A percentile compares a stretch with the other conserved stretches of the same genome.
Conservation (phyloP, 2,113 vertebrate species). For the Pimephales promelas region DNA sequence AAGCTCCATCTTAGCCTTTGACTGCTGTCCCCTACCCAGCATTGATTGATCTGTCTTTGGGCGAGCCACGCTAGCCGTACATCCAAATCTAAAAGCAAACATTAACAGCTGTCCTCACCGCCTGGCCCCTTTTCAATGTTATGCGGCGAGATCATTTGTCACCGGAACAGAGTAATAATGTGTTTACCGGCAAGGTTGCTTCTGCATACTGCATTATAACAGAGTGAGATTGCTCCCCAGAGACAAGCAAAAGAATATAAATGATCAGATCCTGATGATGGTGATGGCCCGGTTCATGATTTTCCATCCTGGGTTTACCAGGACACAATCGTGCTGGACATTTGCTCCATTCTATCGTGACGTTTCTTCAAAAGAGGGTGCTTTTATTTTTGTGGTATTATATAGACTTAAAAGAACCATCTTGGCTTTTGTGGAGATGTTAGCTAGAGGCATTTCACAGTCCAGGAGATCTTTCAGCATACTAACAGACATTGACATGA, state of each 20-base stretch:
- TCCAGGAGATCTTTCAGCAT: not conserved
- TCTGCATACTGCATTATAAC: conserved; percentile 66
- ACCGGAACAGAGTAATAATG: conserved; percentile 70
- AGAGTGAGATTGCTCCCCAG: conserved; percentile 13
- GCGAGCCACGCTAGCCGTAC: conserved; percentile 61
- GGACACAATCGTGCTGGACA: not conserved
- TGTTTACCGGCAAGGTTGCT: conserved; percentile 64
- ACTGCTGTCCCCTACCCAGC: conserved; percentile 52
- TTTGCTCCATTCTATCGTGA: not conserved
- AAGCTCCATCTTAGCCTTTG: conserved; percentile 42
- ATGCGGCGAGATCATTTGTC: conserved; percentile 68
- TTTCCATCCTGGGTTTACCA: not conserved
- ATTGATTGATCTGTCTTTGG: conserved; percentile 66
- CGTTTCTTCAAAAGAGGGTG: not conserved
- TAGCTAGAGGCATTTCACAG: not conserved
- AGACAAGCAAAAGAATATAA: conserved; percentile 30
- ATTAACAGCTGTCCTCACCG: conserved; percentile 59
- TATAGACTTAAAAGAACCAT: not conserved
- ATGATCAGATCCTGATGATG: conserved; percentile 9
- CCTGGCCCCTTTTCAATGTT: conserved; percentile 54
- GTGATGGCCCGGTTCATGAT: not conserved
- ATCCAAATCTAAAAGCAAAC: conserved; percentile 72
- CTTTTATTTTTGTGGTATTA: not conserved
- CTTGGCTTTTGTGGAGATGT: not conserved
- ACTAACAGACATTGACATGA: too few species aligned